Base-by-base conservation (phyloP, 2,888 invertebrate species). In the Subacronicta megacephala region DNA sequence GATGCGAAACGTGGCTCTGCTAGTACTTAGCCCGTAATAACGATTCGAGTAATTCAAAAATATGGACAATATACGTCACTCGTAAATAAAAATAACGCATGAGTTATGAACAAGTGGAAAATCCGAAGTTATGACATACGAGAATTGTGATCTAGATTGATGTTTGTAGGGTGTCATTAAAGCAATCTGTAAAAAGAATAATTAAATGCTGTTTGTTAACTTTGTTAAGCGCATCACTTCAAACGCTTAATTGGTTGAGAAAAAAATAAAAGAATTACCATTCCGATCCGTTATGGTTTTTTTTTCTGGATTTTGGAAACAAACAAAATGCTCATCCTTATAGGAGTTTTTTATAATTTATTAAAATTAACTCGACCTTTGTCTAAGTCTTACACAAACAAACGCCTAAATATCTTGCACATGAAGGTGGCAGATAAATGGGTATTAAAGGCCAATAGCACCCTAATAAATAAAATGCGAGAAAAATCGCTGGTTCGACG, bases 391-490 rank as follows among this genome's bases (percentile, higher is more conserved):
- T 10, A 44, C 46, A 65, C n/a, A 40, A 36, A n/a, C n/a, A 58
- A 38, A 31, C 45, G 36, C 65, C 69, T 75, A 72, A 71, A 79
- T 72, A 73, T 72, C 71, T 73, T 72, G 72, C 67, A 66, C 68
- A 62, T 56, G 72, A 62, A 72, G 49, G 60, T 68, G 75, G 69
- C 78, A 73, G 73, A 74, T 67, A 71, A 80, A 79, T 71, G 69
- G 66, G 67, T 66, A 69, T 61, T 65, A 58, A 59, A 62, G 62
- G 66, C 59, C 60, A 52, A 54, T 45, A 69, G 69, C 71, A 84
- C 83, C 83, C 77, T 83, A 83, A 84, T 84, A 84, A 85, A 85
- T 85, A 84, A 84, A 82, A 81, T 75, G 76, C 69, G 68, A 77
- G 80, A 83, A 82, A 83, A 85, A 83, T 83, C 79, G 85, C 78